Percentiles rank a stretch among this genome's conserved stretches.
These are phyloP conservation scores for Rhynchomys soricoides DNA, from an alignment of 2,113 vertebrate species.

Conservation along the genomic window DNA sequence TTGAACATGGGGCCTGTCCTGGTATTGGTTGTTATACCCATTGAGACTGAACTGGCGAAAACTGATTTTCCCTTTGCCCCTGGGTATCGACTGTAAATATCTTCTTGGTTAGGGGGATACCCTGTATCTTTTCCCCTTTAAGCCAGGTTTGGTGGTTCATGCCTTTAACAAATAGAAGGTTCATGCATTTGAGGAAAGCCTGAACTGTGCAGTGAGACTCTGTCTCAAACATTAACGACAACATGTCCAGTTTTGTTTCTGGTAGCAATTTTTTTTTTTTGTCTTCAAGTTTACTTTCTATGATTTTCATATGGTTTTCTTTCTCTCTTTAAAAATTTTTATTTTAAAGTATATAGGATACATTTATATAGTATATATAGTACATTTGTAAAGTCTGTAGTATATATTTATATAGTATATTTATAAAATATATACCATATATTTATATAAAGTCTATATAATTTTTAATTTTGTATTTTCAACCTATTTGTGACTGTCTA, in stretches of 20 bases:
- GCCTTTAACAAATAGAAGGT: not conserved
- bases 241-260: not conserved
- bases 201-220: not conserved
- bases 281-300: slow-evolving; percentile 21
- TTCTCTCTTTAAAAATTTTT: not conserved
- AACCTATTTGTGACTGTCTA: not conserved
- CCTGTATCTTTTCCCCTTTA: not conserved
- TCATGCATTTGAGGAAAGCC: not conserved
- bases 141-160: not conserved
- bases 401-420: not conserved
- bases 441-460: not conserved
- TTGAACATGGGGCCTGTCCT: not conserved
- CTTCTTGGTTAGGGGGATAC: not conserved
- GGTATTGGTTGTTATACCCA: not conserved
- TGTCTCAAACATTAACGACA: not conserved
- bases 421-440: not conserved
- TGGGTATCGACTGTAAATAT: not conserved
- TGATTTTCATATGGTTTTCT: not conserved
- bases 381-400: too few relatives aligned
- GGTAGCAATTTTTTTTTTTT: not conserved
- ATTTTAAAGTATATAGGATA: not conserved
- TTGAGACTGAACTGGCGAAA: not conserved
- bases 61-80: not conserved
- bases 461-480: slow-evolving; percentile 39
- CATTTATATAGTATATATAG: too few relatives aligned